Percentiles rank a stretch among this genome's conserved stretches.
phyloP scores from a whole-genome alignment of 2,797 vertebrate genomes.

The Octomys mimax region DNA sequence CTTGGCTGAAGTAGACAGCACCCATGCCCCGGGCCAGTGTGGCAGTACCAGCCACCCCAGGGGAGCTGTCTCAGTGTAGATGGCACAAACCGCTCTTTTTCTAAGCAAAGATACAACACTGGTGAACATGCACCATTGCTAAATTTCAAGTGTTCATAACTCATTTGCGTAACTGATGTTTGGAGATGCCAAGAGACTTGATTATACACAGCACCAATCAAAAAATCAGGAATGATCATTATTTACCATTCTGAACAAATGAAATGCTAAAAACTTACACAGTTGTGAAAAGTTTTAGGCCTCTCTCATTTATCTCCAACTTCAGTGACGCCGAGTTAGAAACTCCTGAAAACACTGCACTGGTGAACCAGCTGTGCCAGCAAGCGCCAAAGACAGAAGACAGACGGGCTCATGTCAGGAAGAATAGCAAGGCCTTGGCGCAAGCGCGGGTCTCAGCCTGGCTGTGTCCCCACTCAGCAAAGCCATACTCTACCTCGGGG shows the following conservation, averaged over 20 bases:
- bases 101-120: constrained; percentile 3
- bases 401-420: constrained; percentile 78
- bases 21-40: background rate
- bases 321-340: constrained; percentile 82
- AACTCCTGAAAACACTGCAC: constrained; percentile 81
- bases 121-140: constrained; percentile 74
- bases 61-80: background rate
- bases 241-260: constrained; percentile 54
- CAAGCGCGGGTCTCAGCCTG: constrained; percentile 54
- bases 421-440: constrained; percentile 75
- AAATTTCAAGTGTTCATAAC: constrained; percentile 87
- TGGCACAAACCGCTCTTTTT: constrained; percentile 51
- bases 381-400: constrained; percentile 82
- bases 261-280: constrained; percentile 45
- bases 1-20: constrained; percentile 51
- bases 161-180: constrained; percentile 70
- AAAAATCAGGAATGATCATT: constrained; percentile 40
- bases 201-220: constrained; percentile 51
- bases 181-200: constrained; percentile 67
- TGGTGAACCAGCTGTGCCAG: constrained; percentile 76
- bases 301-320: constrained; percentile 73
- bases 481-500: constrained; percentile 95
- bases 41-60: background rate
- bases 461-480: constrained; percentile 76
- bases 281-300: constrained; percentile 61